Percentiles rank a stretch among this genome's conserved stretches.
Conservation (phyloP, 1,140 invertebrate species). For the Bilobella aurantiaca region DNA sequence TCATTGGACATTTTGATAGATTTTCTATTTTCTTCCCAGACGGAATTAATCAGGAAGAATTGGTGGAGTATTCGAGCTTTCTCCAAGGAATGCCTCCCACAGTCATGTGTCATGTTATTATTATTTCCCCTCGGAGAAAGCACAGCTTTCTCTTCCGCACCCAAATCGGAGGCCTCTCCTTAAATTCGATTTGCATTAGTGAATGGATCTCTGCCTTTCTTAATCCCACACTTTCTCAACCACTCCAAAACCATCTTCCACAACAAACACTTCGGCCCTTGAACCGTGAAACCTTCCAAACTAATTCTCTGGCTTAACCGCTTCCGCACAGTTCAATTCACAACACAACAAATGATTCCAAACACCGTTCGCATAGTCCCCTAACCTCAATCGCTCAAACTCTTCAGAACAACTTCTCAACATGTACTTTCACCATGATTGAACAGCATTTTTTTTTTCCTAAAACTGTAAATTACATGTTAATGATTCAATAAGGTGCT, state of each 20-base stretch:
- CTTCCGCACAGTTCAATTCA: too few species aligned
- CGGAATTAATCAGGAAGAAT: neutral
- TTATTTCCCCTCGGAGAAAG: neutral
- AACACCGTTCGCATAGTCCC: too few species aligned
- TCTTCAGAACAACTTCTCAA: too few species aligned
- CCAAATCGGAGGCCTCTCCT: neutral
- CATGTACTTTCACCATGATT: too few species aligned
- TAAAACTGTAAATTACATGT: too few species aligned
- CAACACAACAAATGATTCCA: too few species aligned
- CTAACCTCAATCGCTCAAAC: too few species aligned
- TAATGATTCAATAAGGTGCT: too few species aligned
- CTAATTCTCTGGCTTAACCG: too few species aligned
- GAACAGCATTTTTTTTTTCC: too few species aligned
- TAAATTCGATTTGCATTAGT: slow-evolving; percentile 8
- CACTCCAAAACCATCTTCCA: neutral
- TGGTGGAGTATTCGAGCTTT: neutral
- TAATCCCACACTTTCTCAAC: neutral
- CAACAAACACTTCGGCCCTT: too few species aligned
- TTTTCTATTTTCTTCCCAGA: neutral
- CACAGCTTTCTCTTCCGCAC: neutral
- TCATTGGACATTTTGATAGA: slow-evolving; percentile 6
- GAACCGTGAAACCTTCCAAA: neutral
- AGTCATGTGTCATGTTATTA: neutral
- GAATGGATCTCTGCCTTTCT: slow-evolving; percentile 3
- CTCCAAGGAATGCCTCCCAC: neutral